Evolutionary conservation across 2,888 invertebrate species (phyloP).

Genomic region (Nesidiocoris tenuis): DNA sequence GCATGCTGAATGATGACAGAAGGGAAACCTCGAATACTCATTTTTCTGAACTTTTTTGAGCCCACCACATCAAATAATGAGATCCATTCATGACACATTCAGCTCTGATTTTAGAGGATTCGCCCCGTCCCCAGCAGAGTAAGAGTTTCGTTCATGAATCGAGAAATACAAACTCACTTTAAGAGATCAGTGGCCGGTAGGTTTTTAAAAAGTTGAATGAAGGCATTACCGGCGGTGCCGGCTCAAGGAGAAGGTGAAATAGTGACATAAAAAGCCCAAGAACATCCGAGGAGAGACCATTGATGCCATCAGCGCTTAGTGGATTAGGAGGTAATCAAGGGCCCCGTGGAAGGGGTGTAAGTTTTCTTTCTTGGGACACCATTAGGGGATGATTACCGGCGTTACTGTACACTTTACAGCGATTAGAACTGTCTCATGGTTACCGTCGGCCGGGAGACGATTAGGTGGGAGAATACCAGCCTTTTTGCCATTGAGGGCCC

Average conservation of each 20-base stretch:
- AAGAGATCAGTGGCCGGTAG: neutral
- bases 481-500: neutral
- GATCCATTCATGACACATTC: too few relatives aligned
- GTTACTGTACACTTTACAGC: slow-evolving; percentile 47
- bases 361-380: slow-evolving; percentile 41
- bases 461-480: neutral
- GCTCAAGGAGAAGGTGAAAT: slow-evolving; percentile 8
- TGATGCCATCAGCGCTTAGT: slow-evolving; percentile 44
- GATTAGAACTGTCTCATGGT: slow-evolving; percentile 47
- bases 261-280: slow-evolving; percentile 30
- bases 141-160: neutral
- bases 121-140: too few relatives aligned
- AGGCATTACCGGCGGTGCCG: slow-evolving; percentile 43
- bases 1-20: too few relatives aligned
- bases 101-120: too few relatives aligned
- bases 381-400: slow-evolving; percentile 45
- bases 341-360: neutral
- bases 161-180: neutral
- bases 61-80: too few relatives aligned
- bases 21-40: too few relatives aligned
- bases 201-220: slow-evolving; percentile 47
- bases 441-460: slow-evolving; percentile 14
- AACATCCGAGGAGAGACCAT: slow-evolving; percentile 37
- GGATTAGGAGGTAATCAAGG: slow-evolving; percentile 46
- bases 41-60: too few relatives aligned